phyloP scores from a whole-genome alignment of 2,797 vertebrate species.

The Tokudaia muenninki region DNA sequence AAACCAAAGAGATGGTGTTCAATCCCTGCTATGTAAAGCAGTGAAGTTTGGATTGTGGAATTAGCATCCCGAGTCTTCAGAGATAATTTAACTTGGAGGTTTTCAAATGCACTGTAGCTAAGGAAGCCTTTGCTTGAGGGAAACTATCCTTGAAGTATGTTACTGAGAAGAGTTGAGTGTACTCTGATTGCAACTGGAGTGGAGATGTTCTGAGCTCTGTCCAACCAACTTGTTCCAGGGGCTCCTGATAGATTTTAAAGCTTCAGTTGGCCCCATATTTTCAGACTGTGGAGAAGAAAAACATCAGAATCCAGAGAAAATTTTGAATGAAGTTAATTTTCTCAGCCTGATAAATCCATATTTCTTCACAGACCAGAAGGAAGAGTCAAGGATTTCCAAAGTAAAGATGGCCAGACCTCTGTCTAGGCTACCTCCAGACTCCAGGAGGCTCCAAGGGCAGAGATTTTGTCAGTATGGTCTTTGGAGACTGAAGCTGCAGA shows the following conservation, averaged over 20 bases:
- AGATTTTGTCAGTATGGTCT: neutral
- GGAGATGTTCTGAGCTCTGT: neutral
- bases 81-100: neutral
- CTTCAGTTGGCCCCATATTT: neutral
- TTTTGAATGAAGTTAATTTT: neutral
- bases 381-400: neutral
- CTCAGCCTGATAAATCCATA: neutral
- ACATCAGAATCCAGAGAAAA: neutral
- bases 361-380: neutral
- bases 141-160: neutral
- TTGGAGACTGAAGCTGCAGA: neutral
- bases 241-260: neutral
- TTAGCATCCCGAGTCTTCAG: neutral
- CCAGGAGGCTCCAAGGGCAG: rapidly evolving
- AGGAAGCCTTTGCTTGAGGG: neutral
- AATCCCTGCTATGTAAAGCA: neutral
- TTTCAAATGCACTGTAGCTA: neutral
- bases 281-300: neutral
- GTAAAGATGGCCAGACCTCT: neutral
- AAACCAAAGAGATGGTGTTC: neutral
- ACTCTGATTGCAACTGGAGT: neutral
- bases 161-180: neutral
- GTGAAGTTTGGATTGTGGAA: neutral
- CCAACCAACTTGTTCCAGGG: neutral
- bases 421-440: neutral